Base-by-base conservation (phyloP, 2,113 vertebrate genomes). In the Indicator maculatus region DNA sequence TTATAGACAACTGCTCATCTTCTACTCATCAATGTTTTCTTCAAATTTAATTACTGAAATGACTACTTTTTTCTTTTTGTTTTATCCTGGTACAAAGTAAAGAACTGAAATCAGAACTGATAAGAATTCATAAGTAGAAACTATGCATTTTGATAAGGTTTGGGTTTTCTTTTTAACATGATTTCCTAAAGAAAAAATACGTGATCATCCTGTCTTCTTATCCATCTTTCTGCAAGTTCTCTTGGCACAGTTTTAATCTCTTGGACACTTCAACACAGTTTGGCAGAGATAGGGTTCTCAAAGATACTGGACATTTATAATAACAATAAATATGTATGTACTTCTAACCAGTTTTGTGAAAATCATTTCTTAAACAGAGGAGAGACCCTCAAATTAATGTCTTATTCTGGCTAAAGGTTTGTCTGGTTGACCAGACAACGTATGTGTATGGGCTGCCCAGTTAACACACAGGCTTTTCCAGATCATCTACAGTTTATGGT, bases 401-500 rank as follows among this genome's bases (percentile, higher is more conserved):
- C 58, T 39, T 15, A 4, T 39, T 89, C 61, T 65, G 73, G 9
- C 33, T 60, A 55, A 71, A 69, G 53, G 7, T 72, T 91, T 27
- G 9, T 69, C 28, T 14, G 13, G 59, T 10, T 84, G 81, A 28
- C 33, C 26, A 33, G 73, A 6, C 24, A 36, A 17, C 1, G 1
- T 1, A 0, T 10, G 19, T 28, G 20, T 39, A 30, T 27, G 41
- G n/a, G 11, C 47, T 84, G 47, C 71, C 74, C 33, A 6, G 61
- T 52, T 52, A 39, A 4, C 26, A 36, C 30, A 38, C 16, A 19
- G n/a, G 5, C 44, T 5, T 67, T 21, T 18, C 1, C 47, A 23
- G 27, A 26, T 70, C 41, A 21, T 0, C 60, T 53, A 2, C 4
- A 12, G n/a, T 6, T 6, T 8, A 0, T 1, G 20, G 15, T 28